Evolutionary conservation across 2,797 vertebrate species (phyloP), one percentile per base, ranked within the genome.

Genomic region (Manis crassicaudata): DNA sequence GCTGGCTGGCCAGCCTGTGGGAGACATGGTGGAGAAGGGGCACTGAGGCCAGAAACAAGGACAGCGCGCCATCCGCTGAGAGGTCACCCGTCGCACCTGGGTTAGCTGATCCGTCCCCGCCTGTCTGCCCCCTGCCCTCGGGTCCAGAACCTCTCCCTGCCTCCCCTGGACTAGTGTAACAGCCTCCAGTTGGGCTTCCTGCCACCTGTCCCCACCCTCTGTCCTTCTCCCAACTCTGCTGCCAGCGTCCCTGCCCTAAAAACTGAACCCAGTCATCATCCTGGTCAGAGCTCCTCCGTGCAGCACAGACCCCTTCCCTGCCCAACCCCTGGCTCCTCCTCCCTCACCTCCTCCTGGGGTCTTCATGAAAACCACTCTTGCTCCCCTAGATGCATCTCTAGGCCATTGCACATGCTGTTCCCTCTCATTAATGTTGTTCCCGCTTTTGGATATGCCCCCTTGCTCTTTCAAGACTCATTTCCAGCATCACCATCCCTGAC

Each of bases 261-360:
- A 37, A 40, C 83, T 29, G 35, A 73, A 29, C 13, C n/a, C 4
- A 9, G 56, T 5, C 50, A 18, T 2, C 11, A 4, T 35, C 58
- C 62, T 2, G 54, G 37, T 6, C 58, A 21, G 58, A 62, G 65
- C 17, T 7, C 46, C 7, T 2, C 9, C 10, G 5, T 9, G 2
- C 10, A n/a, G 8, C 50, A 35, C 2, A 40, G 12, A 70, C 25
- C 27, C 54, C 8, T 6, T 25, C 1, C 1, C 65, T 4, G 13
- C 3, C 43, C 2, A 0, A 27, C 14, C 23, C 21, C 16, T 1
- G 3, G 32, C 13, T 5, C 54, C 4, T 16, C 1, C 29, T 3
- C 1, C 2, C 7, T 84, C 82, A 2, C 12, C 60, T 25, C 14
- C 8, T n/a, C 67, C 32, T 5, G 13, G 16, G n/a, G 4, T n/a